phyloP scores from a whole-genome alignment of 2,797 vertebrate species.

The Poecilia picta region DNA sequence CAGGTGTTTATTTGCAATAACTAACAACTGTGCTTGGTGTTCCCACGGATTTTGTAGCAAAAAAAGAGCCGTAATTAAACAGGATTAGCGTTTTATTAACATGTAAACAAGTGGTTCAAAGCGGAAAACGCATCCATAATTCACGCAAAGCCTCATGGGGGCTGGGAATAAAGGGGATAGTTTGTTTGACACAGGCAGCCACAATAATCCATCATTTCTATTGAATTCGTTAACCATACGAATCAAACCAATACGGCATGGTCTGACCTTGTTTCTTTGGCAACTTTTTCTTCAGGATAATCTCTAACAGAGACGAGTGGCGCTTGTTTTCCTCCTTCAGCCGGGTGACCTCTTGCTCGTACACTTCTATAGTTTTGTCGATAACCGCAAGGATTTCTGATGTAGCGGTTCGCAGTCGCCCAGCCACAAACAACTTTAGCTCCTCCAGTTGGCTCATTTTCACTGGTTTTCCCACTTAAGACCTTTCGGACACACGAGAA shows the following conservation, averaged over 20 bases:
- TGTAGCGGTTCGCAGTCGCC: background rate
- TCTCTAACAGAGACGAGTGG: background rate
- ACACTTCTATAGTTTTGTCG: background rate
- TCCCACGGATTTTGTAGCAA: no score
- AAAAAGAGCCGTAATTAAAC: no score
- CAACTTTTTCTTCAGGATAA: background rate
- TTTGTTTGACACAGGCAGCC: background rate
- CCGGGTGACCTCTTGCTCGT: background rate
- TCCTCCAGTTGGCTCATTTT: constrained; percentile 4
- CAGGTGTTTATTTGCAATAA: no score
- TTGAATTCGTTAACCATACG: no score
- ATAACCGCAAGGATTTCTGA: background rate
- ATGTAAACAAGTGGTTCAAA: no score
- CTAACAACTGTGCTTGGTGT: no score
- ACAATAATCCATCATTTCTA: no score
- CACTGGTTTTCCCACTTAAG: background rate
- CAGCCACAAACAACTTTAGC: constrained; percentile 8
- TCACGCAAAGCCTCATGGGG: no score
- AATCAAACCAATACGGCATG: background rate
- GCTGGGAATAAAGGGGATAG: no score
- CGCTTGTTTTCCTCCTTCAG: background rate
- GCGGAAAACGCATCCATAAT: no score
- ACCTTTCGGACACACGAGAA: background rate
- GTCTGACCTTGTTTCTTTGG: background rate
- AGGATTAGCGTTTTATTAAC: no score